Base-by-base conservation (phyloP, 1,140 invertebrate species). In the Drosophila simulans region DNA sequence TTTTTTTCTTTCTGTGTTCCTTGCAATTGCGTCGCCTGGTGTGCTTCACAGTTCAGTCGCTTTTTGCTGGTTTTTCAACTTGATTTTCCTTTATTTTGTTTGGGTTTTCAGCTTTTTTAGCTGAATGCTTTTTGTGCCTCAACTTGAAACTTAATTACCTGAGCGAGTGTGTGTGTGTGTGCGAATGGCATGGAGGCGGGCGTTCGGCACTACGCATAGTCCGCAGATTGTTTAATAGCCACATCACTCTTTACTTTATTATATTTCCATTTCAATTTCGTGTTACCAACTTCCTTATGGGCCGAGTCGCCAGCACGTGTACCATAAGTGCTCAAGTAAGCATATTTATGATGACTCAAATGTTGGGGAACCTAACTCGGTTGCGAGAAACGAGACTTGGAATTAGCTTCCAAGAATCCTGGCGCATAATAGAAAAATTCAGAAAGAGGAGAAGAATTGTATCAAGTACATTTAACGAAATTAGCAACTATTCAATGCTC, bases 101-200 rank as follows among this genome's bases (percentile, higher is more conserved):
- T 73, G 20, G 22, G 37, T 42, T 55, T 40, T 39, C 22, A n/a
- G 17, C 31, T 45, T 51, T 73, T 55, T 64, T 45, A 39, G 27
- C 34, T 40, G 12, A 62, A 42, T 40, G 63, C 52, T 39, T 49
- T 68, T 71, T 57, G 40, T 45, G 31, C 34, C 39, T 45, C 52
- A 78, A 88, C 82, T 85, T 78, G 66, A 71, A 85, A 85, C 83
- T 82, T 83, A 88, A 88, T 88, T 88, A 88, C 78, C 82, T 56
- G 42, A 53, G 49, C 31, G 76, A 83, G 62, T 65, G 51, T 60
- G 52, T 56, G 62, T 56, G 62, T 64, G 52, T 60, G 48, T 27
- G 49, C 59, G 65, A 57, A 72, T 35, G 59, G 8, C 65, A 71
- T 62, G 56, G 35, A 65, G 40, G 7, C 62, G 65, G 49, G 17